Base-by-base conservation (phyloP, 2,113 vertebrate species). In the Protomyctophum bolini region DNA sequence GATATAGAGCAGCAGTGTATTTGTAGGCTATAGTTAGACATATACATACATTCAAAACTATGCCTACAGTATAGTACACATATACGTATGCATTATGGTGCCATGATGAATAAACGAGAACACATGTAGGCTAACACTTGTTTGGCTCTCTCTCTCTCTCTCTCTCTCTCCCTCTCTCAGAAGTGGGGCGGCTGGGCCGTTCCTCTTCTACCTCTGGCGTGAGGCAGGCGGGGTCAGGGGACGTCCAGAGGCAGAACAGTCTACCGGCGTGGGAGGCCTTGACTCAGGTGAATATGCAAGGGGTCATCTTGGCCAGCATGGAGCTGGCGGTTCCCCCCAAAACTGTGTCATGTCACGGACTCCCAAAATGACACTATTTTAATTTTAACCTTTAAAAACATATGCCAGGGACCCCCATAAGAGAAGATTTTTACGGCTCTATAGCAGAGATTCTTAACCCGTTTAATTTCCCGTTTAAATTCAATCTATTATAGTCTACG, bases 171-270 rank as follows among this genome's bases (percentile, higher is more conserved):
- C 74, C 11, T 50, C 29, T 14, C 10, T 29, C 90, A 97, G 96
- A 96, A 91, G 92, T 96, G 87, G 94, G 94, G 81, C 94, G 95
- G 75, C 93, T 97, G 80, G 95, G 95, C 58, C 94, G 95, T 72
- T 97, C 96, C 0, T 95, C 95, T 77, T 97, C 96, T 79, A 95
- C 95, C 70, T 96, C 96, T 0, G 96, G 95, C 71, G 95, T 95
- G 71, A 95, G 94, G 64, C 95, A 96, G 72, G 93, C 92, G 56
- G 91, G 85, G 7, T 85, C 91, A 81, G 92, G 91, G 79, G 94
- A 95, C n/a, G 89, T 93, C 49, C 94, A 94, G 56, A 90, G 95
- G 66, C 96, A 95, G 68, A 94, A 94, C 91, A 96, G 95, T 82
- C 94, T 96, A 67, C 93, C 92, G 59, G 92, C 92, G 65, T 88